phyloP scores from a whole-genome alignment of 2,113 vertebrate species.

The Chionomys nivalis region DNA sequence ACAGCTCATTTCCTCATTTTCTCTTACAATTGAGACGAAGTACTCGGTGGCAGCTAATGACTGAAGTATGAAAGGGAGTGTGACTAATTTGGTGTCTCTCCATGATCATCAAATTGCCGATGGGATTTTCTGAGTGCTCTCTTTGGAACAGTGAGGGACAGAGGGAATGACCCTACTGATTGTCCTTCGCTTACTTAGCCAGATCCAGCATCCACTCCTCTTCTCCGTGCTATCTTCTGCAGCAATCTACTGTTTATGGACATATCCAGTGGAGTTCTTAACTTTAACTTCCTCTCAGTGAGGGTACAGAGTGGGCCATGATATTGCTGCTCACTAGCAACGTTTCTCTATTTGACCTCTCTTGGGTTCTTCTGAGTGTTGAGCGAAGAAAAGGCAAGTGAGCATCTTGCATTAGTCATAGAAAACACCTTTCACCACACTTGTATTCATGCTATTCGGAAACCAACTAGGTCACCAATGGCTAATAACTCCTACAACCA shows the following conservation, averaged over 20 bases:
- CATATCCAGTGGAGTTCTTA: neutral
- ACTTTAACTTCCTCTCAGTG: neutral
- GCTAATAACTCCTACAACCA: neutral
- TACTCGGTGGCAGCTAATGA: neutral
- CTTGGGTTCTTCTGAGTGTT: neutral
- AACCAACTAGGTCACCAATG: neutral
- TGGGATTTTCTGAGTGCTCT: neutral
- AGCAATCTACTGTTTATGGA: neutral
- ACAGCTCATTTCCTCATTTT: neutral
- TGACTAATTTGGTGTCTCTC: neutral
- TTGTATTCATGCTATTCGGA: neutral
- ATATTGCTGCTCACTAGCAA: neutral
- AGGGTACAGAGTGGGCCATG: neutral
- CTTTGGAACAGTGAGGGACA: neutral
- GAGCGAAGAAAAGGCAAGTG: neutral
- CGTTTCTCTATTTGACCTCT: neutral
- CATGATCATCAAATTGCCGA: neutral
- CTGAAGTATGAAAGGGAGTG: neutral
- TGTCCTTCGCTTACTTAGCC: neutral
- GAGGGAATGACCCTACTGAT: neutral
- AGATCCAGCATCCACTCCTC: rapidly evolving
- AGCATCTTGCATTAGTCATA: neutral
- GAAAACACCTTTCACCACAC: neutral
- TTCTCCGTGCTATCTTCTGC: too few relatives aligned
- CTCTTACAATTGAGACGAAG: neutral